phyloP scores from a whole-genome alignment of 2,888 invertebrate species.

The Drosophila robusta region DNA sequence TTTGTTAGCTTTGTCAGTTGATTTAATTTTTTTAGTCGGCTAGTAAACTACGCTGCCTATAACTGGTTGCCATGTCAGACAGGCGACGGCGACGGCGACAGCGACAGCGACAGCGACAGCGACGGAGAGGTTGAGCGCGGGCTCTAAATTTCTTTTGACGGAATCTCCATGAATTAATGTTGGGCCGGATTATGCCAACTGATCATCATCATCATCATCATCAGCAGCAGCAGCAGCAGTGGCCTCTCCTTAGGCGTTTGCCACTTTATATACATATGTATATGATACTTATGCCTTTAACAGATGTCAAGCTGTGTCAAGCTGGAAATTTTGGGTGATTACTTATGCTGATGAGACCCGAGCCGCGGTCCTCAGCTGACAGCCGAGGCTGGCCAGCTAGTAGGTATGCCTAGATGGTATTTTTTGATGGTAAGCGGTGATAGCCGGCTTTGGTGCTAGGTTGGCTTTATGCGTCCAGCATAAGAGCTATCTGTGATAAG shows the following conservation, averaged over 20 bases:
- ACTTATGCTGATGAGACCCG: conserved; percentile 53
- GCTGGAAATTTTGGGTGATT: conserved; percentile 57
- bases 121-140: conserved; percentile 25
- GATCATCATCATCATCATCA: conserved; percentile 28
- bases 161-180: conserved; percentile 80
- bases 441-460: no score
- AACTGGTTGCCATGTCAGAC: conserved; percentile 65
- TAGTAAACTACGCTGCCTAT: conserved; percentile 49
- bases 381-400: conserved; percentile 8
- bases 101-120: background rate
- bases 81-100: no score
- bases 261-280: conserved; percentile 42
- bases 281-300: conserved; percentile 37
- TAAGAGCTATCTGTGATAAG: no score
- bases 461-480: no score
- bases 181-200: conserved; percentile 59
- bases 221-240: conserved; percentile 12
- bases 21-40: conserved; percentile 51
- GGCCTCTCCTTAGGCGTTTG: conserved; percentile 63
- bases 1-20: conserved; percentile 79
- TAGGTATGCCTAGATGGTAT: no score
- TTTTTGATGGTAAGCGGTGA: no score
- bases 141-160: conserved; percentile 78
- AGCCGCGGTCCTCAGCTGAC: conserved; percentile 11
- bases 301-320: conserved; percentile 79